phyloP scores from a whole-genome alignment of 2,888 invertebrate genomes.

The Hedychridium roseum region DNA sequence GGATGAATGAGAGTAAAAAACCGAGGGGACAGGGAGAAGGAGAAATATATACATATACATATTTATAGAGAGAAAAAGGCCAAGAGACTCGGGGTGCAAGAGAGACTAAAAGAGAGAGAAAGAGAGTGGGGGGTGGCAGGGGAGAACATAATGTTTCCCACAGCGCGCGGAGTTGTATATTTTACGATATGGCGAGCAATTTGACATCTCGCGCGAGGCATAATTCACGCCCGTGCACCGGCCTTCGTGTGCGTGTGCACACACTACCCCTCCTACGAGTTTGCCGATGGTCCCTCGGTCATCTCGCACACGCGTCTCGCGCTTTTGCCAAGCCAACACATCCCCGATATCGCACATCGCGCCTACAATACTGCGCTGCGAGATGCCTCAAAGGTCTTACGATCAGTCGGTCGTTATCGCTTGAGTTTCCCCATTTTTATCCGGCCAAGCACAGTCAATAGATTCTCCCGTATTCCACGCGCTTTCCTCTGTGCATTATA shows the following conservation, averaged over 20 bases:
- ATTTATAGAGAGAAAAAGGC: no score
- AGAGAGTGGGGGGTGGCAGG: constrained; percentile 18
- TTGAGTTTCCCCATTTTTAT: no score
- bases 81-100: neutral
- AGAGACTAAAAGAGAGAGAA: constrained; percentile 2
- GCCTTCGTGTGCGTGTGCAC: constrained; percentile 20
- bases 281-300: constrained; percentile 6
- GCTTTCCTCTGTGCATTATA: no score
- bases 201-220: constrained; percentile 64
- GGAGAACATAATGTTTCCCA: constrained; percentile 62
- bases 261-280: constrained; percentile 13
- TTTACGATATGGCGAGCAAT: constrained; percentile 65
- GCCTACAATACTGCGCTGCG: no score
- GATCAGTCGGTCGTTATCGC: no score
- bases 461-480: no score
- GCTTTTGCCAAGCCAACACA: constrained; percentile 12
- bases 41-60: no score
- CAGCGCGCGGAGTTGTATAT: constrained; percentile 63
- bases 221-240: constrained; percentile 58
- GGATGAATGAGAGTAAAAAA: constrained; percentile 13
- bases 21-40: no score
- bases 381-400: no score
- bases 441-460: no score
- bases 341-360: constrained; percentile 18
- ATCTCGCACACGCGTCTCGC: constrained; percentile 17